A percentile compares a stretch with the other conserved stretches of the same genome.
Conservation (phyloP, 2,797 vertebrate genomes). For the Chelon labrosus region DNA sequence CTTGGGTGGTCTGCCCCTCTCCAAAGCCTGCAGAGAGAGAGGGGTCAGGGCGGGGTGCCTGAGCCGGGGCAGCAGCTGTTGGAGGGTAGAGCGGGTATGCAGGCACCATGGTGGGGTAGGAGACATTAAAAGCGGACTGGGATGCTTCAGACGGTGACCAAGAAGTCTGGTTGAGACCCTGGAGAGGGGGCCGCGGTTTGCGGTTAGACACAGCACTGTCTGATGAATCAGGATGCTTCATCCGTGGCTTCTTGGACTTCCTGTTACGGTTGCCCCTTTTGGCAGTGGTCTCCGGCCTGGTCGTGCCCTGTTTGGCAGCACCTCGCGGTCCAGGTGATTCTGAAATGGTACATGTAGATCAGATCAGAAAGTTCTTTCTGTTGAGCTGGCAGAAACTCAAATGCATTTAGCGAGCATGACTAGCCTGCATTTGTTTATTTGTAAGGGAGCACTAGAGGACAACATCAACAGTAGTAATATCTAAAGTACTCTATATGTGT, state of each 20-base stretch:
- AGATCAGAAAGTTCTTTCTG: slow-evolving; percentile 7
- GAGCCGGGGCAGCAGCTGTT: slow-evolving; percentile 64
- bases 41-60: slow-evolving; percentile 75
- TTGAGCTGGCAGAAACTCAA: background rate
- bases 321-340: slow-evolving; percentile 67
- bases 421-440: too few relatives aligned
- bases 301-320: slow-evolving; percentile 76
- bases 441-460: too few relatives aligned
- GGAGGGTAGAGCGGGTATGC: slow-evolving; percentile 89
- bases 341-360: slow-evolving; percentile 8
- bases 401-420: too few relatives aligned
- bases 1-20: slow-evolving; percentile 79
- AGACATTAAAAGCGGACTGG: slow-evolving; percentile 87
- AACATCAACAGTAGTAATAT: too few relatives aligned
- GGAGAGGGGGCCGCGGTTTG: slow-evolving; percentile 86
- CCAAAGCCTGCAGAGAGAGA: slow-evolving; percentile 77
- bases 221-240: slow-evolving; percentile 90
- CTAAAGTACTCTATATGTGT: too few relatives aligned
- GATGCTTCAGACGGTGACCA: slow-evolving; percentile 93
- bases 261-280: slow-evolving; percentile 89
- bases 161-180: slow-evolving; percentile 90
- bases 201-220: slow-evolving; percentile 89
- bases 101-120: slow-evolving; percentile 89
- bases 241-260: slow-evolving; percentile 90
- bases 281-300: slow-evolving; percentile 80